Conservation (phyloP, 2,113 vertebrate genomes). For the Alosa alosa region DNA sequence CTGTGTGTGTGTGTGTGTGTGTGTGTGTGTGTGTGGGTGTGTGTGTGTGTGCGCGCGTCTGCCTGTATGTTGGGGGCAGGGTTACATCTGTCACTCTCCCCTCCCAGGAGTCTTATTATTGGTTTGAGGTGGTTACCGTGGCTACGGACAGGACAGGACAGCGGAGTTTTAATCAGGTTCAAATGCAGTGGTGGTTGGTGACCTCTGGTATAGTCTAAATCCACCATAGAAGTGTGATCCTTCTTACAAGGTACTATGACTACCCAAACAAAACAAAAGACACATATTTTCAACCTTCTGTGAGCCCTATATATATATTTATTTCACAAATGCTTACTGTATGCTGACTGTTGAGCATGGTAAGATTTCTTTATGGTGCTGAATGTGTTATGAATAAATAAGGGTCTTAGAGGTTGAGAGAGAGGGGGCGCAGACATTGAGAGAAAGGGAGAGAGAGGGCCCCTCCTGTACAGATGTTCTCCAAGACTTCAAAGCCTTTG, state of each 20-base stretch:
- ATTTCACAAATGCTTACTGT: too few species aligned
- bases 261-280: too few species aligned
- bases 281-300: too few species aligned
- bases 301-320: too few species aligned
- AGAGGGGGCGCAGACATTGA: not conserved
- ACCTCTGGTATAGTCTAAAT: not conserved
- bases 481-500: slow-evolving; percentile 52
- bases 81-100: slow-evolving; percentile 57
- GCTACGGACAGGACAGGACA: slow-evolving; percentile 39
- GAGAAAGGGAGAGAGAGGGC: not conserved
- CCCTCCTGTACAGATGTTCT: slow-evolving; percentile 51
- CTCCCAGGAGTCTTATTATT: slow-evolving; percentile 19
- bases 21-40: not conserved
- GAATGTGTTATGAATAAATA: too few species aligned
- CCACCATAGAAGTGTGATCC: not conserved
- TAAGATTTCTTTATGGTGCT: too few species aligned
- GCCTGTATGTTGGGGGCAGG: slow-evolving; percentile 1
- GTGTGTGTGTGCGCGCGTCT: not conserved
- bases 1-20: not conserved
- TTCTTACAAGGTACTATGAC: too few species aligned
- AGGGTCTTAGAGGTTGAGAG: not conserved
- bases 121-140: slow-evolving; percentile 52
- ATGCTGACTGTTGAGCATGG: too few species aligned
- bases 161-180: slow-evolving; percentile 63
- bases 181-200: slow-evolving; percentile 42